Evolutionary conservation across 2,888 invertebrate genomes (phyloP), one percentile per base, ranked within the genome.

Genomic region (Gnatocerus cornutus): DNA sequence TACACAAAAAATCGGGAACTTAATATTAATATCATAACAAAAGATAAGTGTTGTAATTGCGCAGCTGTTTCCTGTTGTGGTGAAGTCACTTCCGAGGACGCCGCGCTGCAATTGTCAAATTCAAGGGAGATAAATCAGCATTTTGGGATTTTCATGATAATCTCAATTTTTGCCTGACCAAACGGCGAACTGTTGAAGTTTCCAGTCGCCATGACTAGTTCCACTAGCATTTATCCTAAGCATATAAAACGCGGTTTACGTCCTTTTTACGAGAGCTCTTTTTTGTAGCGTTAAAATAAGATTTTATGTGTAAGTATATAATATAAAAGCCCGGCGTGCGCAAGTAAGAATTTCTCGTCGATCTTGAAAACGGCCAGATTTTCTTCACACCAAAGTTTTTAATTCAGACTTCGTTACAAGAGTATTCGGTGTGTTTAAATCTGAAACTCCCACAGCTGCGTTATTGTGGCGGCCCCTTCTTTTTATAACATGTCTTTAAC

Each of bases 41-140:
- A 72, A 37, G 76, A 78, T 77, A 77, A 77, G 71, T 37, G 37
- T 74, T 74, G 68, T 74, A 76, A 76, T 76, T 76, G 70, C 77
- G 77, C 79, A 79, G 79, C 79, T 79, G 79, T 74, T 78, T 79
- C 79, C 79, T 76, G 78, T 73, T 69, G 64, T 74, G 76, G 77
- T 78, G n/a, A n/a, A n/a, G 78, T 78, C 78, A 78, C 77, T 78
- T 79, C 78, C 79, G 77, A 78, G 78, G 76, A 77, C 77, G 75
- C 76, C 71, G 73, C 75, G 78, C 74, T 78, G 74, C 78, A 79
- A 77, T 79, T 78, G 77, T 52, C 52, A 53, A 63, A 37, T 63
- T 65, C 41, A 48, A 62, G 13, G 39, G 37, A 37, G 37, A 37
- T 21, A 21, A 21, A 21, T 21, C 21, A 21, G 4, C 21, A n/a